Evolutionary conservation across 1,140 invertebrate genomes (phyloP).

Genomic region (Camponotus pennsylvanicus): DNA sequence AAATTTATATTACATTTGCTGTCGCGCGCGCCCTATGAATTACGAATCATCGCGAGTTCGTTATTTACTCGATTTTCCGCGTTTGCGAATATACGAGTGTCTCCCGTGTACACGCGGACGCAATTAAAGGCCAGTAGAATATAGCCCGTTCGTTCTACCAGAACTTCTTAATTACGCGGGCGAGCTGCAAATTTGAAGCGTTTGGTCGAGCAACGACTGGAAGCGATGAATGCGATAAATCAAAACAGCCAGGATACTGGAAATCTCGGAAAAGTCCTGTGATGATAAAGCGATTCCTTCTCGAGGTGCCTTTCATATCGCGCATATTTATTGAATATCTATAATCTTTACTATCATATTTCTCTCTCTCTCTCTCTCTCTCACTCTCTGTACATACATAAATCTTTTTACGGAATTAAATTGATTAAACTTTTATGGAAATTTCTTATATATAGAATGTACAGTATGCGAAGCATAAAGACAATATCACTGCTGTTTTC

Average conservation of each 20-base stretch:
- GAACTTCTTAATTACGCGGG: slow-evolving; percentile 29
- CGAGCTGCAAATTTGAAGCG: slow-evolving; percentile 5
- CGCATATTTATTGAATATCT: slow-evolving; percentile 1
- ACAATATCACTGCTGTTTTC: background rate
- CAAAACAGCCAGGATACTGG: background rate
- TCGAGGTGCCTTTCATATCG: background rate
- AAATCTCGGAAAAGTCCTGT: background rate
- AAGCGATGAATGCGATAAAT: slow-evolving; percentile 22
- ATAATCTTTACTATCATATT: background rate
- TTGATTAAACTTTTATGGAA: slow-evolving; percentile 21
- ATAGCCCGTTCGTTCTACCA: background rate
- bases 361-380: too few relatives aligned
- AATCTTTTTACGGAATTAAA: slow-evolving; percentile 5
- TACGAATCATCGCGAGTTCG: slow-evolving; percentile 15
- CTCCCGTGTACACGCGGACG: background rate
- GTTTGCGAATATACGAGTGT: slow-evolving; percentile 1
- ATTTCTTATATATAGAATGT: background rate
- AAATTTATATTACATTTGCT: slow-evolving; percentile 26
- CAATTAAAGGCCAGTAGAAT: slow-evolving; percentile 34
- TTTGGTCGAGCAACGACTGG: slow-evolving; percentile 9
- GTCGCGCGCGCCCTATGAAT: background rate
- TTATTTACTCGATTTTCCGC: slow-evolving; percentile 30
- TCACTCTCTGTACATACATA: background rate
- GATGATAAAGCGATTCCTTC: background rate
- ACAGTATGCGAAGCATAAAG: background rate